phyloP scores from a whole-genome alignment of 2,113 vertebrate species.

The Todiramphus saurophagus region DNA sequence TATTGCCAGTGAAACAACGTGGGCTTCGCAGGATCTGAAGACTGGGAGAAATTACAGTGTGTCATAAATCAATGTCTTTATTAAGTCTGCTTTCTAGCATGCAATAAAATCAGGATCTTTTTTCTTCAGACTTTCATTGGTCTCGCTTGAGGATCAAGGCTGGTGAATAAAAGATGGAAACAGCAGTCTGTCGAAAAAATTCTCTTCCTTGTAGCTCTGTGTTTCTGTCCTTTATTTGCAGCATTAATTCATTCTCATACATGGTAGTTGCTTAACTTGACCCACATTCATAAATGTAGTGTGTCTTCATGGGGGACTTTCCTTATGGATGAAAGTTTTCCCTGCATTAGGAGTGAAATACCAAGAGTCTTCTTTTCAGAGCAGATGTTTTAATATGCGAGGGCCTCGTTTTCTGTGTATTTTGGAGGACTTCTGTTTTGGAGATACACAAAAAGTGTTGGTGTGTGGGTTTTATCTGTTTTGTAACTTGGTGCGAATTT shows the following conservation, averaged over 20 bases:
- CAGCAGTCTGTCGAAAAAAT: background rate
- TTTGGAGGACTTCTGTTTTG: background rate
- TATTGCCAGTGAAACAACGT: background rate
- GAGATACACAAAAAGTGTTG: background rate
- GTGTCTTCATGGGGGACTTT: background rate
- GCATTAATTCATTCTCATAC: background rate
- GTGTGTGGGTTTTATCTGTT: background rate
- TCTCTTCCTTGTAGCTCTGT: background rate
- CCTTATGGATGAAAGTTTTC: background rate
- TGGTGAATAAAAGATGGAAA: slow-evolving; percentile 4
- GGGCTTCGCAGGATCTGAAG: background rate
- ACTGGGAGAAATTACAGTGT: background rate
- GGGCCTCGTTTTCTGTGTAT: background rate
- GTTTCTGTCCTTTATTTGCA: background rate
- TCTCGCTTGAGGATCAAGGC: background rate
- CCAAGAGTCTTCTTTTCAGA: background rate
- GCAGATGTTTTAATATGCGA: background rate
- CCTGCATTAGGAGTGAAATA: background rate
- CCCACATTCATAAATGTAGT: background rate
- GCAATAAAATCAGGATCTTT: background rate
- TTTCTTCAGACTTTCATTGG: background rate
- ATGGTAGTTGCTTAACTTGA: background rate
- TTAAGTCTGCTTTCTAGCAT: background rate
- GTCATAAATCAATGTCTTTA: background rate
- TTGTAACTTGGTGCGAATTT: background rate